Conservation (phyloP, 2,888 invertebrate genomes). For the Rhagonycha fulva region DNA sequence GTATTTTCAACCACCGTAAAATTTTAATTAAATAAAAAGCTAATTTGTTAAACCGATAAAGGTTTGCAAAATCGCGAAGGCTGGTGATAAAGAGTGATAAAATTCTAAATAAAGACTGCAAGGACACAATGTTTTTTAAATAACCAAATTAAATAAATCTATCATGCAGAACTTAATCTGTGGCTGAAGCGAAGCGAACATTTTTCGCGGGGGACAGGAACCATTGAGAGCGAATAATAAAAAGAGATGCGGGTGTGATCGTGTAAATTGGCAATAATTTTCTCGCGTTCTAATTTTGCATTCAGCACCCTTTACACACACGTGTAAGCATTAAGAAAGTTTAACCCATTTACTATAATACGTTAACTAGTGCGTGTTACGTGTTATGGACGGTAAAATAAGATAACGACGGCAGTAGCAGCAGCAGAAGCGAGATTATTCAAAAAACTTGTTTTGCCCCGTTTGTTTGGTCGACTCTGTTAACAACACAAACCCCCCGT, state of each 20-base stretch:
- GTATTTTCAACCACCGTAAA: background rate
- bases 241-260: background rate
- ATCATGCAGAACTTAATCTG: background rate
- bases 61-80: background rate
- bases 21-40: background rate
- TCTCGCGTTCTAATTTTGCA: constrained; percentile 2
- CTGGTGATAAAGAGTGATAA: background rate
- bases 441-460: background rate
- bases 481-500: background rate
- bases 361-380: constrained; percentile 2
- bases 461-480: background rate
- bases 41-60: background rate
- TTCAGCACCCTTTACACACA: constrained; percentile 15
- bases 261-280: background rate
- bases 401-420: background rate
- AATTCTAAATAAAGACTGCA: background rate
- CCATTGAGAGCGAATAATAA: background rate
- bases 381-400: background rate
- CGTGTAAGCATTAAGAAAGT: constrained; percentile 15
- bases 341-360: constrained; percentile 15
- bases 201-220: background rate
- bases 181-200: background rate
- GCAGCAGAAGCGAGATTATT: background rate
- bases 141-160: background rate
- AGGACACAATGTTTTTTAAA: background rate